These are phyloP conservation scores for Emydura subglobosa DNA, from an alignment of 2,113 vertebrate species.

Conservation along the genomic window DNA sequence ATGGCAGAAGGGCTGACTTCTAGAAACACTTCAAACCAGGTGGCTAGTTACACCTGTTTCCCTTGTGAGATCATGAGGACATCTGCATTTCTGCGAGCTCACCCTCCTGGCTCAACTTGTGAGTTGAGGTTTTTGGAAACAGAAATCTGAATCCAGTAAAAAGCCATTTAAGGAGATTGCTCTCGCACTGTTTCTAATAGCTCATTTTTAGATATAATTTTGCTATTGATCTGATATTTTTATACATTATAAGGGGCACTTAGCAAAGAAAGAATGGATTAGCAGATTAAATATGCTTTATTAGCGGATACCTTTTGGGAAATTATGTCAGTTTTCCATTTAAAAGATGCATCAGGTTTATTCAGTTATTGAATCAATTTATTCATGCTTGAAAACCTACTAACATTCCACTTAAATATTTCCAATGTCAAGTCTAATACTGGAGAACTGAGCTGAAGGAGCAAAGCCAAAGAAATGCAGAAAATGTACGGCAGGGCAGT, in stretches of 20 bases:
- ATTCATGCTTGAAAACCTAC: constrained; percentile 8
- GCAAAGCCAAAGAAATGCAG: background rate
- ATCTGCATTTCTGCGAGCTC: background rate
- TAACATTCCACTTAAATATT: background rate
- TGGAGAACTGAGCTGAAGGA: background rate
- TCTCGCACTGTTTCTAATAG: constrained; percentile 12
- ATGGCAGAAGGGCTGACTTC: background rate
- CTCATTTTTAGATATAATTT: constrained; percentile 37
- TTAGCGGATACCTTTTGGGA: constrained; percentile 40
- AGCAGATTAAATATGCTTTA: constrained; percentile 30
- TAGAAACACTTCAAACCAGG: background rate
- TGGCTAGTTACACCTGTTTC: background rate
- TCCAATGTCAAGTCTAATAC: background rate
- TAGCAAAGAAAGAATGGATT: constrained; percentile 45
- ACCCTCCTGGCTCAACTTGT: background rate
- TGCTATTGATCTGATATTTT: constrained; percentile 40
- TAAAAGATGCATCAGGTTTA: constrained; percentile 52
- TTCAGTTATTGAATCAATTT: constrained; percentile 30
- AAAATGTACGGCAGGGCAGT: background rate
- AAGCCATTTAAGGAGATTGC: background rate
- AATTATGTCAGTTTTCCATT: constrained; percentile 54
- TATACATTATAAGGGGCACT: constrained; percentile 48
- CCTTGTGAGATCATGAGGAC: background rate
- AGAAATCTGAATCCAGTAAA: background rate
- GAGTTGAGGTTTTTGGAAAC: background rate